Percentiles rank a stretch among this genome's conserved stretches.
These are phyloP conservation scores for Rhogogaster chlorosoma DNA, from an alignment of 2,888 invertebrate species.

Conservation along the genomic window DNA sequence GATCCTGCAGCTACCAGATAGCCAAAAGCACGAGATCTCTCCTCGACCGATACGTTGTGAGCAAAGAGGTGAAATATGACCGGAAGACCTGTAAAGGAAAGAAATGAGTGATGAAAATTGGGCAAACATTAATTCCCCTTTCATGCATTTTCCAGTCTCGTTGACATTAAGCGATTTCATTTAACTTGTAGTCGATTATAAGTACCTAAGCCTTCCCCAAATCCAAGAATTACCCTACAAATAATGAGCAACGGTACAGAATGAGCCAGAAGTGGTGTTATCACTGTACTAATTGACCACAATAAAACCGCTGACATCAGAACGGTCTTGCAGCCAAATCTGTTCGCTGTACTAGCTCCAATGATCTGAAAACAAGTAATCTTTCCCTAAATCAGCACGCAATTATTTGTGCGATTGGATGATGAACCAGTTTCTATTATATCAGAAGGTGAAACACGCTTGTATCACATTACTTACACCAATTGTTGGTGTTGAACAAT, in stretches of 20 bases:
- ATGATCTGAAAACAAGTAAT: slow-evolving; percentile 77
- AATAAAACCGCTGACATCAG: slow-evolving; percentile 84
- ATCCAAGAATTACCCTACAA: slow-evolving; percentile 84
- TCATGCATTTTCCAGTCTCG: background rate
- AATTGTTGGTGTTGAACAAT: no score
- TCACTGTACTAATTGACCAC: slow-evolving; percentile 86
- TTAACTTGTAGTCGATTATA: slow-evolving; percentile 24
- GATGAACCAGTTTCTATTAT: background rate
- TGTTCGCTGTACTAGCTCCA: slow-evolving; percentile 85
- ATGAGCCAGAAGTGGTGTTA: slow-evolving; percentile 85
- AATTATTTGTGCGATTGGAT: background rate
- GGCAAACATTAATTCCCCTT: background rate
- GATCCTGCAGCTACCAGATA: slow-evolving; percentile 87
- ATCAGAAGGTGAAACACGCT: background rate
- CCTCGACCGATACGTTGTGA: slow-evolving; percentile 85
- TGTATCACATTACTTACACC: no score
- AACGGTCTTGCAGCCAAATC: slow-evolving; percentile 85
- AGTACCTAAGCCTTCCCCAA: slow-evolving; percentile 87
- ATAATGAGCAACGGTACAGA: slow-evolving; percentile 83
- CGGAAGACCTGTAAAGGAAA: slow-evolving; percentile 81
- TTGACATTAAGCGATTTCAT: background rate
- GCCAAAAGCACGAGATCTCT: slow-evolving; percentile 86
- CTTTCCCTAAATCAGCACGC: background rate
- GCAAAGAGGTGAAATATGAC: slow-evolving; percentile 89
- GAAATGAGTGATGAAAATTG: background rate